phyloP scores from a whole-genome alignment of 2,113 vertebrate species.

The Mobula birostris region DNA sequence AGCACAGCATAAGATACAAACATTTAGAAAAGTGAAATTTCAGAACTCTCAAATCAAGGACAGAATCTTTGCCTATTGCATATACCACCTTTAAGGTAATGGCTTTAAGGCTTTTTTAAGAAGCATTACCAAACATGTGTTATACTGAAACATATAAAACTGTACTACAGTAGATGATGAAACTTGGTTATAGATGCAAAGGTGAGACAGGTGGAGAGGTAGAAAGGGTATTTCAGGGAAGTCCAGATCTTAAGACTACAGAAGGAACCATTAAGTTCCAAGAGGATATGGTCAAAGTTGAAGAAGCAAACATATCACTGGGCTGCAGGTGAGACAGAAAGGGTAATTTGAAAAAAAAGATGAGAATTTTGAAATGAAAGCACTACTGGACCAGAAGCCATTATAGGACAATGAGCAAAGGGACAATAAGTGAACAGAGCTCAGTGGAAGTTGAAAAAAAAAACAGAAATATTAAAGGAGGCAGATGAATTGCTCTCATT shows the following conservation, averaged over 20 bases:
- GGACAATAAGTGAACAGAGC: background rate
- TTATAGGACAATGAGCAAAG: background rate
- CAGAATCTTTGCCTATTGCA: background rate
- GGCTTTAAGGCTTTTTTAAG: background rate
- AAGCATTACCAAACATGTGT: background rate
- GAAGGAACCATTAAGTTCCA: background rate
- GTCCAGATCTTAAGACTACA: background rate
- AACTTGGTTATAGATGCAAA: background rate
- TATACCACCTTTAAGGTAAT: background rate
- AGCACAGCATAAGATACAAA: background rate
- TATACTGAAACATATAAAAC: background rate
- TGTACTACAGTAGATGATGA: background rate
- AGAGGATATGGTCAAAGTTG: background rate
- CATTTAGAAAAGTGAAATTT: too few species aligned
- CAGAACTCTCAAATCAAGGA: background rate
- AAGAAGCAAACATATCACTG: background rate
- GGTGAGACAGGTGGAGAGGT: background rate
- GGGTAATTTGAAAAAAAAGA: background rate
- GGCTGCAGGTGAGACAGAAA: background rate
- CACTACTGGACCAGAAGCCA: background rate
- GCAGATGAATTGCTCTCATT: background rate
- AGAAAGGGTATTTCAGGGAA: background rate
- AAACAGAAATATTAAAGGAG: background rate
- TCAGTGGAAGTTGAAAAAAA: background rate
- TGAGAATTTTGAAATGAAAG: background rate